Conservation (phyloP, 2,797 vertebrate species). For the Uromys caudimaculatus region DNA sequence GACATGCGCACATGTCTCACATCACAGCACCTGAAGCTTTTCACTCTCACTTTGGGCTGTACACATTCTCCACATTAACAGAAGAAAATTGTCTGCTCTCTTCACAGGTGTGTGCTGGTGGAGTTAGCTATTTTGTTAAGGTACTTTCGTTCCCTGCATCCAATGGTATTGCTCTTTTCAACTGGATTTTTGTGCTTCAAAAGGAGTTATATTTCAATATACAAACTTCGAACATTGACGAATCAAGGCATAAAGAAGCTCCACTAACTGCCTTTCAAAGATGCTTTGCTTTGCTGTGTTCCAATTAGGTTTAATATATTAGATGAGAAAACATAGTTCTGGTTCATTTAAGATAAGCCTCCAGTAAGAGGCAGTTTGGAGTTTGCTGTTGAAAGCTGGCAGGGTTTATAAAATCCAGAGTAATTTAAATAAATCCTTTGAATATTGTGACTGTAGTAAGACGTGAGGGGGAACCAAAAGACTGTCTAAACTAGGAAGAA, state of each 20-base stretch:
- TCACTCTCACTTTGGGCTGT: not conserved
- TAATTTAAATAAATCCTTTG: constrained; percentile 78
- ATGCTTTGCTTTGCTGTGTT: constrained; percentile 71
- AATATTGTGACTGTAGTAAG: constrained; percentile 69
- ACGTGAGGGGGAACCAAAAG: constrained; percentile 50
- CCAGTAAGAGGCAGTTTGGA: constrained; percentile 74
- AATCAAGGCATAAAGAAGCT: constrained; percentile 55
- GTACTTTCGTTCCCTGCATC: not conserved
- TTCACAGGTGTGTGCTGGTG: not conserved
- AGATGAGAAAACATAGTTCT: constrained; percentile 74
- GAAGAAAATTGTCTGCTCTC: constrained; percentile 28
- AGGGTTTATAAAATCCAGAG: constrained; percentile 73
- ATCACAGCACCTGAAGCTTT: not conserved
- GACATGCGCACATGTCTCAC: not conserved
- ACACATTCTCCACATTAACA: not conserved
- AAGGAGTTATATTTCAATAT: constrained; percentile 49
- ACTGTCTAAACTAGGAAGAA: constrained; percentile 37
- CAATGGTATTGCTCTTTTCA: constrained; percentile 20
- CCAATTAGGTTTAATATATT: constrained; percentile 80
- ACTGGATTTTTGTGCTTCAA: not conserved
- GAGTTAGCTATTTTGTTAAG: constrained; percentile 53
- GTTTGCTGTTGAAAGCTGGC: constrained; percentile 61
- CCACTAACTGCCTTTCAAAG: constrained; percentile 50
- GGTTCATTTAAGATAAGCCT: constrained; percentile 78
- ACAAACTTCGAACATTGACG: constrained; percentile 34